Conservation (phyloP, 53 echinoderm and acorn worm genomes). For the Stichopus horrens region DNA sequence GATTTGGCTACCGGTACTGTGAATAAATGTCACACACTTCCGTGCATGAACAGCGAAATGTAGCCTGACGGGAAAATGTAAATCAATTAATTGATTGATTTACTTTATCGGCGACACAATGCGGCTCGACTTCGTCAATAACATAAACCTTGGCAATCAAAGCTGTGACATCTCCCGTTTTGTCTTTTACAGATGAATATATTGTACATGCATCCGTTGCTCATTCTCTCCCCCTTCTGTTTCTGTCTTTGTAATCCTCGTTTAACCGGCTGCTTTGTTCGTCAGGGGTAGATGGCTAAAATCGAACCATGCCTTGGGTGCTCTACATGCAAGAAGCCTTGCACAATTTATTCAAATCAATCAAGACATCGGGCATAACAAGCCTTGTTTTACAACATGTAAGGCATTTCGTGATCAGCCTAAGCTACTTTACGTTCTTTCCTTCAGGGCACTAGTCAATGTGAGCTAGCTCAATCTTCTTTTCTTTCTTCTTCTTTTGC, state of each 20-base stretch:
- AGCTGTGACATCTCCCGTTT: no score
- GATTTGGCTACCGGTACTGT: no score
- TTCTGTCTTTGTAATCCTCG: background rate
- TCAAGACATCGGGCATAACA: conserved; percentile 15
- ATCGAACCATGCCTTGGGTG: conserved; percentile 36
- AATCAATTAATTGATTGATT: conserved; percentile 6
- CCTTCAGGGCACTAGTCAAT: background rate
- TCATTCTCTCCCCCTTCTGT: background rate
- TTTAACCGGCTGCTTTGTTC: background rate
- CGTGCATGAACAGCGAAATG: background rate
- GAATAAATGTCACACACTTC: background rate
- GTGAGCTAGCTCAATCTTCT: background rate
- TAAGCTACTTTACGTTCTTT: conserved; percentile 2
- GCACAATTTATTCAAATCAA: conserved; percentile 40
- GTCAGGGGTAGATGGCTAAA: conserved; percentile 21
- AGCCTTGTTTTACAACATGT: conserved; percentile 10
- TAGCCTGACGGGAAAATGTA: background rate
- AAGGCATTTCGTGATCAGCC: conserved; percentile 8
- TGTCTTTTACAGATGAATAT: background rate
- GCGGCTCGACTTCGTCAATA: background rate
- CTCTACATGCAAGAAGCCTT: background rate
- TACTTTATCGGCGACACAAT: background rate
- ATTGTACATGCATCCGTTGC: background rate
- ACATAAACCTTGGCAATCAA: background rate
- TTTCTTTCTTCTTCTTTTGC: background rate